A percentile compares a stretch with the other conserved stretches of the same genome.
phyloP scores from a whole-genome alignment of 1,140 invertebrate species.

The Polyergus mexicanus region DNA sequence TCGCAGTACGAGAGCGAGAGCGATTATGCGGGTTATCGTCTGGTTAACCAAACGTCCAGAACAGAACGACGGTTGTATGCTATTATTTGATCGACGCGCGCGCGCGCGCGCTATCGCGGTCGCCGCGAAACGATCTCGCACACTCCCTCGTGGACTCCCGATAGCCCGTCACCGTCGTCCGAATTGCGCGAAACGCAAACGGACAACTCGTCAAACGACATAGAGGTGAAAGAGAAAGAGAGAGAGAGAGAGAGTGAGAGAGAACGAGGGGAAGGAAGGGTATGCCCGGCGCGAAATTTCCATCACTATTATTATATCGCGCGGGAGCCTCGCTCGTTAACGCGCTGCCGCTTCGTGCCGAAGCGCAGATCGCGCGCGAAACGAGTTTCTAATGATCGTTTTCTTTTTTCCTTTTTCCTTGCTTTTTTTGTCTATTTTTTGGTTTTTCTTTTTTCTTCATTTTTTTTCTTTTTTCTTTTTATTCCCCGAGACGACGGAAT shows the following conservation, averaged over 20 bases:
- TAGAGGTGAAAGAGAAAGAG: neutral
- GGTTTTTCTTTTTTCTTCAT: neutral
- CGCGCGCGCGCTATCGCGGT: constrained; percentile 30
- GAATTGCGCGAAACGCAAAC: constrained; percentile 47
- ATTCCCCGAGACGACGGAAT: constrained; percentile 39
- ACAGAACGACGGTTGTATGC: constrained; percentile 49
- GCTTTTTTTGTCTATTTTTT: too few relatives aligned
- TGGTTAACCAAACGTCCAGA: constrained; percentile 63
- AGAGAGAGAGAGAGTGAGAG: neutral
- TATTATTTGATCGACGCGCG: constrained; percentile 62
- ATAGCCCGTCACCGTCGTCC: constrained; percentile 1
- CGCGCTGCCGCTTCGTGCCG: constrained; percentile 53
- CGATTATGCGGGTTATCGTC: constrained; percentile 70
- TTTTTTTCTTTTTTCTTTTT: constrained; percentile 1
- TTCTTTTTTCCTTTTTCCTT: constrained; percentile 31
- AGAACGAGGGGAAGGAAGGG: neutral
- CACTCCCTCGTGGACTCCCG: neutral
- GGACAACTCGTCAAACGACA: constrained; percentile 49
- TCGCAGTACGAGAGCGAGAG: constrained; percentile 30
- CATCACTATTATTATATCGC: constrained; percentile 57
- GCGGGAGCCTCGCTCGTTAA: constrained; percentile 49
- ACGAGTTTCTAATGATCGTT: constrained; percentile 62
- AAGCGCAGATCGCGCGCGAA: constrained; percentile 59
- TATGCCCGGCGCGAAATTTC: constrained; percentile 43
- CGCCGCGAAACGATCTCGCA: constrained; percentile 37